Evolutionary conservation across 1,140 invertebrate species (phyloP), one percentile per base, ranked within the genome.

Genomic region (Fopius arisanus): DNA sequence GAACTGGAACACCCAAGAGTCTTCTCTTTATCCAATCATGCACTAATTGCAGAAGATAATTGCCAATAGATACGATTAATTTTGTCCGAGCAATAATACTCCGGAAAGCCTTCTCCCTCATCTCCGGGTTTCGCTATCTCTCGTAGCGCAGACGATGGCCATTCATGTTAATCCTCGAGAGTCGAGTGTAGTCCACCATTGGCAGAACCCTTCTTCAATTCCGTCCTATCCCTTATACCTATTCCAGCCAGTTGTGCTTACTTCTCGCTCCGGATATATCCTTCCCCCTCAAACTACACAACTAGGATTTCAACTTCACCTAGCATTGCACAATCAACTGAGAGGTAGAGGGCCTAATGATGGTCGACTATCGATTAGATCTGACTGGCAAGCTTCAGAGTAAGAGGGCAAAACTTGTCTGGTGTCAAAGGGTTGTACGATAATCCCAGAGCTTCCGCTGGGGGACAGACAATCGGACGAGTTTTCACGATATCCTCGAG

Each of bases 351-450:
- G 29, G 66, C 63, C 81, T 79, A 81, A 83, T 84, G 80, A 85
- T 83, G 82, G 82, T 78, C 78, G 81, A 83, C 82, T 84, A 85
- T 85, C 82, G 84, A 85, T 85, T 82, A 77, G 80, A 70, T 71
- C 76, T 77, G 71, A 75, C 72, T 59, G 41, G 10, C 54, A n/a
- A 62, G 26, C 75, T 78, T 75, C 43, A 70, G 77, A 78, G 77
- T 81, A 82, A 81, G 80, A 84, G 83, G 78, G 76, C 80, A 73
- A 78, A 83, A 83, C 77, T 81, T 77, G 51, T 75, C 78, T 48
- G 78, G 79, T 78, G 78, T 75, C 76, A 77, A 76, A 65, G 78
- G 79, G 75, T 83, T 77, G 76, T 78, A 75, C 67, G 76, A 68
- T 65, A 70, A 78, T 79, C 67, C 59, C 75, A 74, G 77, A 73